A percentile compares a stretch with the other conserved stretches of the same genome.
Conservation (phyloP, 2,888 invertebrate genomes). For the Melanotus villosus region DNA sequence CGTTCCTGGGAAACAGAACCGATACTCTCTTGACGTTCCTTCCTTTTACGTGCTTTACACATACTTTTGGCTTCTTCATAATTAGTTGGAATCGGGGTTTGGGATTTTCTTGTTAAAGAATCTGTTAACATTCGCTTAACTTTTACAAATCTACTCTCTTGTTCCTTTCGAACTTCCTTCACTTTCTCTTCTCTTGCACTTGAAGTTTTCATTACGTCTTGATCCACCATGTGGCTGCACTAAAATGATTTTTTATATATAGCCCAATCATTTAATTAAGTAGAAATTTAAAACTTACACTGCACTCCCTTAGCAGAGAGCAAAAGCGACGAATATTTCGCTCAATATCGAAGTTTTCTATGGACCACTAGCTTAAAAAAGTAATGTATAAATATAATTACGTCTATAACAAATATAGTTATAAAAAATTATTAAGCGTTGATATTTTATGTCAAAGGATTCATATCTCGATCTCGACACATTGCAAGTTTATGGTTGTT, state of each 20-base stretch:
- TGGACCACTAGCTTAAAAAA: constrained; percentile 37
- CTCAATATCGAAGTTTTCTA: constrained; percentile 54
- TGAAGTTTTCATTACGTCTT: constrained; percentile 60
- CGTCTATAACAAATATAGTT: constrained; percentile 41
- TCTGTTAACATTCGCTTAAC: constrained; percentile 60
- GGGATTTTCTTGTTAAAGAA: constrained; percentile 48
- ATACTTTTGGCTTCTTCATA: constrained; percentile 65
- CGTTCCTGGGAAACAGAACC: constrained; percentile 73
- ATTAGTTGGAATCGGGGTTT: constrained; percentile 54
- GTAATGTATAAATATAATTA: constrained; percentile 39
- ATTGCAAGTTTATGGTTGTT: constrained; percentile 87
- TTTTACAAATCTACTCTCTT: constrained; percentile 58
- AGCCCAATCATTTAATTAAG: too few relatives aligned
- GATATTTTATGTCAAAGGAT: constrained; percentile 61
- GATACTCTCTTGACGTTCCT: constrained; percentile 75
- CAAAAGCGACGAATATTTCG: constrained; percentile 59
- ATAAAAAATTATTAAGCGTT: constrained; percentile 39
- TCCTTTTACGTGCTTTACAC: constrained; percentile 72
- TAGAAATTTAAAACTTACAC: constrained; percentile 54
- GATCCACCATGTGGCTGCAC: constrained; percentile 60
- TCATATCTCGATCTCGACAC: constrained; percentile 87
- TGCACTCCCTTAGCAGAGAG: constrained; percentile 60
- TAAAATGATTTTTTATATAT: too few relatives aligned
- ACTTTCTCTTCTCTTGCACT: constrained; percentile 51
- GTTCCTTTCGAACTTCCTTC: constrained; percentile 53